A percentile compares a stretch with the other conserved stretches of the same genome.
These are phyloP conservation scores for Octodon degus DNA, from an alignment of 2,113 vertebrate genomes.

Conservation along the genomic window DNA sequence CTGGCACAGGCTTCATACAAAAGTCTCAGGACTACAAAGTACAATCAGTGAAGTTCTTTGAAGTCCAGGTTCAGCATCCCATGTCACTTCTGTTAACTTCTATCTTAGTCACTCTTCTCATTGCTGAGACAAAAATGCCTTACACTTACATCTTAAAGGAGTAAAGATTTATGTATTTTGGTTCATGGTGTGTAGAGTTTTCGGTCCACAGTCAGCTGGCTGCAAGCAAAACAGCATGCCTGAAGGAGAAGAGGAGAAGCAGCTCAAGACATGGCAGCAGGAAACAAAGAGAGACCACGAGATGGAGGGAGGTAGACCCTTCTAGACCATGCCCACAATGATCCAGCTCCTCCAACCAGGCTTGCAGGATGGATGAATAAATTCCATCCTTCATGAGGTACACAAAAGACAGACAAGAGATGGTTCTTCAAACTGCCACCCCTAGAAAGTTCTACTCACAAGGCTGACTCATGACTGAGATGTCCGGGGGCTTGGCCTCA, in stretches of 20 bases:
- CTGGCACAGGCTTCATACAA: fast-evolving
- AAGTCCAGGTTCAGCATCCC: background rate
- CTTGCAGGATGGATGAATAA: background rate
- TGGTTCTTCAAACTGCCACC: background rate
- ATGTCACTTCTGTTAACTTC: no score
- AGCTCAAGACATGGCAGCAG: background rate
- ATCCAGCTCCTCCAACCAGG: background rate
- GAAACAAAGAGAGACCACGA: background rate
- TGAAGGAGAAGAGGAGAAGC: background rate
- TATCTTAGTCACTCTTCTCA: background rate
- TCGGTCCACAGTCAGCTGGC: background rate
- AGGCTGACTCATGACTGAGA: background rate
- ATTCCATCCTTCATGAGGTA: background rate
- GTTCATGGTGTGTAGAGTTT: background rate
- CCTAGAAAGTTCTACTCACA: background rate
- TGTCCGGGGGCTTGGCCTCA: background rate
- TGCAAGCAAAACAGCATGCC: background rate
- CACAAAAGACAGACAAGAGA: background rate
- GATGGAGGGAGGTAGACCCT: background rate
- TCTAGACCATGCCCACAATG: background rate
- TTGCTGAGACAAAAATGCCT: background rate
- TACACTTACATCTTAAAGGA: background rate
- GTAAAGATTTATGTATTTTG: background rate
- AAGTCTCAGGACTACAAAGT: background rate
- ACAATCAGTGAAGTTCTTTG: background rate